Evolutionary conservation across 2,888 invertebrate species (phyloP).

Genomic region (Dicyrtoma fusca): DNA sequence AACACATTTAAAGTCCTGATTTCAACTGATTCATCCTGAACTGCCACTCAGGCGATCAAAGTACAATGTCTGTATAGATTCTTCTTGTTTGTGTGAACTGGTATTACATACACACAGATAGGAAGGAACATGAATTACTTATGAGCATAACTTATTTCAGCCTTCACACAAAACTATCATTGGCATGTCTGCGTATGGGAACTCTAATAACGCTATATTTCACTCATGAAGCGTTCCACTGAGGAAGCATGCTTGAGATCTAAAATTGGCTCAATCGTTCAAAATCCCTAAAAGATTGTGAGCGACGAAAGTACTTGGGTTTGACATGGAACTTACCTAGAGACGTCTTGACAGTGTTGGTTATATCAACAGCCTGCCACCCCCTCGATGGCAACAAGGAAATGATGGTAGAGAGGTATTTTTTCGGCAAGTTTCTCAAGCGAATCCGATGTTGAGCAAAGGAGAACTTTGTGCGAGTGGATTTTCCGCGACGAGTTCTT

Average conservation of each 20-base stretch:
- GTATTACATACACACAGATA: no score
- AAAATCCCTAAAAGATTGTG: constrained; percentile 1
- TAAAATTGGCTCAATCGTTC: constrained; percentile 36
- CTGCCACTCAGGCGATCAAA: no score
- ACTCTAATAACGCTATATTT: no score
- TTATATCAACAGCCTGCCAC: constrained; percentile 36
- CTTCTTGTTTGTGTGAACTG: no score
- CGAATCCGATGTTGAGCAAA: constrained; percentile 31
- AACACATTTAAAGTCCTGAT: no score
- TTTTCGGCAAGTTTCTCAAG: constrained; percentile 33
- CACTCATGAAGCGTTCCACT: no score
- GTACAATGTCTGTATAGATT: no score
- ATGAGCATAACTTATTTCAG: no score
- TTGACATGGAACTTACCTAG: constrained; percentile 28
- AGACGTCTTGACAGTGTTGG: constrained; percentile 29
- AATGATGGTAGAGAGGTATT: constrained; percentile 29
- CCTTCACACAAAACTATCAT: no score
- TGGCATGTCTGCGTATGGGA: no score
- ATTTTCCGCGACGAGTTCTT: constrained; percentile 22
- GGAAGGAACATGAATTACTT: background rate
- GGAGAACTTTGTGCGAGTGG: constrained; percentile 18
- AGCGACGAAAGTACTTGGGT: background rate
- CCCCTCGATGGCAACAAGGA: constrained; percentile 31
- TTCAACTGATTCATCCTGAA: no score
- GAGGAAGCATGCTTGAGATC: constrained; percentile 14